Evolutionary conservation across 1,140 invertebrate species (phyloP).

Genomic region (Ostrea denselamellosa): DNA sequence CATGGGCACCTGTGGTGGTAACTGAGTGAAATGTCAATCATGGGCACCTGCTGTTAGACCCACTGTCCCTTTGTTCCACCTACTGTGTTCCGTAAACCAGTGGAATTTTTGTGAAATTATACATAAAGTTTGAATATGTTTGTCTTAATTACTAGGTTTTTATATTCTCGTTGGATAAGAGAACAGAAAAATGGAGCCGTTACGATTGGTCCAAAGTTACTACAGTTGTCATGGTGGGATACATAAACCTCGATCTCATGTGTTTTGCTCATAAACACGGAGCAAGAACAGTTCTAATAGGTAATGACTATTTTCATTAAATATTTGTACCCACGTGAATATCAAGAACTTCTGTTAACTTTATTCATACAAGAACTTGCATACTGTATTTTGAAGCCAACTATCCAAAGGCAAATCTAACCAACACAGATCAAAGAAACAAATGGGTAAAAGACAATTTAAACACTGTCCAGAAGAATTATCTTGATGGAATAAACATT

Average conservation of each 20-base stretch:
- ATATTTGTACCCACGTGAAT: neutral
- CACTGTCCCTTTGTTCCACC: too few species aligned
- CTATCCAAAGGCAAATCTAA: slow-evolving; percentile 65
- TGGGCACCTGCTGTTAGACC: too few species aligned
- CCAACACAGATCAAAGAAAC: slow-evolving; percentile 62
- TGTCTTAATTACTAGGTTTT: slow-evolving; percentile 69
- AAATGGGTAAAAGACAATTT: slow-evolving; percentile 75
- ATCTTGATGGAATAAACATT: slow-evolving; percentile 79
- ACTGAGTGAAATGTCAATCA: too few species aligned
- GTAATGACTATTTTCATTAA: slow-evolving; percentile 48
- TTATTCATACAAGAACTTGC: neutral
- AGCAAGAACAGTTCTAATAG: slow-evolving; percentile 70
- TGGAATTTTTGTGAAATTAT: too few species aligned
- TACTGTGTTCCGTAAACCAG: too few species aligned
- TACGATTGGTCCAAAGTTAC: slow-evolving; percentile 79
- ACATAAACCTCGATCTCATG: slow-evolving; percentile 72
- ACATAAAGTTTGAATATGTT: too few species aligned
- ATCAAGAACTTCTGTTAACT: neutral
- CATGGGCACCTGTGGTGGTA: too few species aligned
- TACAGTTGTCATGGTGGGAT: slow-evolving; percentile 76
- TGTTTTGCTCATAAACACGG: slow-evolving; percentile 76
- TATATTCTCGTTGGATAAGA: slow-evolving; percentile 73
- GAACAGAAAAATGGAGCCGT: slow-evolving; percentile 70
- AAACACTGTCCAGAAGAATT: slow-evolving; percentile 66
- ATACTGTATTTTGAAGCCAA: slow-evolving; percentile 42